These are phyloP conservation scores for Palythoa grandiflora DNA, from an alignment of 92 coral and sea anemone genomes.

Conservation along the genomic window DNA sequence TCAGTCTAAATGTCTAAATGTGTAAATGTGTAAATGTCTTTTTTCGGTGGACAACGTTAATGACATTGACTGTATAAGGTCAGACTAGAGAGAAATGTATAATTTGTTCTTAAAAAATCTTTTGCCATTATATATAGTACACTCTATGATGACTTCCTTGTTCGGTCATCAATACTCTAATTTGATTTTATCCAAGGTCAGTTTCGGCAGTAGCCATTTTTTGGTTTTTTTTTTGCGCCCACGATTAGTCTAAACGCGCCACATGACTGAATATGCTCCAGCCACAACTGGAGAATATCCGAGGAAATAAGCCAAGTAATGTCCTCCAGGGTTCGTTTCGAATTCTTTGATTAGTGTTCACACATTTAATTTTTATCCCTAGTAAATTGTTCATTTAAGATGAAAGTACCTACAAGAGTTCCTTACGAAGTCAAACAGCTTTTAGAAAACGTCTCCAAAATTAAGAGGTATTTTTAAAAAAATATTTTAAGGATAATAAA, in stretches of 20 bases:
- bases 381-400: conserved; percentile 7
- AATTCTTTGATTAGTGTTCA: conserved; percentile 1
- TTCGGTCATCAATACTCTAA: conserved; percentile 33
- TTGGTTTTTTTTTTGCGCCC: conserved; percentile 4
- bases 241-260: neutral
- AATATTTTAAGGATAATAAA: conserved; percentile 14
- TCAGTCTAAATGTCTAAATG: no score
- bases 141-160: conserved; percentile 35
- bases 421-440: conserved; percentile 11
- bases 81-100: conserved; percentile 1
- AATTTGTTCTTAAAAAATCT: neutral
- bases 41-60: no score
- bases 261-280: neutral
- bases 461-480: neutral
- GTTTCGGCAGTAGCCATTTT: conserved; percentile 13
- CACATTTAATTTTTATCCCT: conserved; percentile 14
- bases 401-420: conserved; percentile 26
- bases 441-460: conserved; percentile 14
- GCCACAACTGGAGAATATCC: conserved; percentile 30
- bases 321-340: neutral
- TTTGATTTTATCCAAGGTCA: conserved; percentile 14
- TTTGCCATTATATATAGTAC: conserved; percentile 13
- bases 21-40: no score
- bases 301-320: conserved; percentile 16
- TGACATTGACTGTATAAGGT: no score